These are phyloP conservation scores for Physeter macrocephalus DNA, from an alignment of 2,113 vertebrate genomes.

Conservation along the genomic window DNA sequence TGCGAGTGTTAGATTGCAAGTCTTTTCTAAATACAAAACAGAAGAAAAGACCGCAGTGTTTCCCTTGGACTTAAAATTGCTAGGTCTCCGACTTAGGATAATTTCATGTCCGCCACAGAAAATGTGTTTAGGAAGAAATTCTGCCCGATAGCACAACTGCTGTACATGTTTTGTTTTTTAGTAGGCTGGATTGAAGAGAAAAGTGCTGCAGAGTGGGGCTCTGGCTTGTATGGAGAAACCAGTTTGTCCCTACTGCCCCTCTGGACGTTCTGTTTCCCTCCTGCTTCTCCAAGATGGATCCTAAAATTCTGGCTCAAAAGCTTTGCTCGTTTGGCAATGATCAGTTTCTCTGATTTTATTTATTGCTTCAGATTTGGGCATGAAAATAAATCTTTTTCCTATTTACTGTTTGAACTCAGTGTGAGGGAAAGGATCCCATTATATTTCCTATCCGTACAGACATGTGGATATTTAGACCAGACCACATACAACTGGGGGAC, in stretches of 20 bases:
- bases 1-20: constrained; percentile 56
- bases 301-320: constrained; percentile 26
- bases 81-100: constrained; percentile 44
- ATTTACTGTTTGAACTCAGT: constrained; percentile 56
- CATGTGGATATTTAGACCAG: constrained; percentile 55
- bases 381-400: constrained; percentile 54
- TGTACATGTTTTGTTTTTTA: constrained; percentile 16
- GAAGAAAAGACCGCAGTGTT: constrained; percentile 67
- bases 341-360: constrained; percentile 45
- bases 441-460: background rate
- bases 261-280: background rate
- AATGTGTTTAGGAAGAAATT: constrained; percentile 33
- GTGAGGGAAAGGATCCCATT: constrained; percentile 32
- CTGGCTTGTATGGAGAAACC: background rate
- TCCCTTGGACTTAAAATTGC: constrained; percentile 56
- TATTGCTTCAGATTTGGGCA: constrained; percentile 50
- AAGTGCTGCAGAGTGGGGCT: background rate
- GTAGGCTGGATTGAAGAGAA: background rate
- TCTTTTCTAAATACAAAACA: constrained; percentile 65
- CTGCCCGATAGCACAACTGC: background rate
- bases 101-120: constrained; percentile 43
- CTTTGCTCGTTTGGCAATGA: constrained; percentile 7
- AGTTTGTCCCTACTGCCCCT: background rate
- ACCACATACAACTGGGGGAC: constrained; percentile 54
- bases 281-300: background rate